Evolutionary conservation across 2,113 vertebrate genomes (phyloP).

Genomic region (Sminthopsis crassicaudata): DNA sequence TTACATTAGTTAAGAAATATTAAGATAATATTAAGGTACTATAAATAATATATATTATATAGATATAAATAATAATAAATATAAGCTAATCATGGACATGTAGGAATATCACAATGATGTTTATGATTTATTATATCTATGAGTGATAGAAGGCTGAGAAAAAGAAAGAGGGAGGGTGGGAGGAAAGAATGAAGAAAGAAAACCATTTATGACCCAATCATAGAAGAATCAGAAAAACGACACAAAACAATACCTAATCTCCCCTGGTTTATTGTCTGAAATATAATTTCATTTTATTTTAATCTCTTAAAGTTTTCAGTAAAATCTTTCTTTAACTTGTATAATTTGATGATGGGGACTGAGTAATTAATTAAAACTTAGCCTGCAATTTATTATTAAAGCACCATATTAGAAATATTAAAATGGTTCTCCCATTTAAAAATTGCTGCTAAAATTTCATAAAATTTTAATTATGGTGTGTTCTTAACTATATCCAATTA

Average conservation of each 20-base stretch:
- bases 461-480: background rate
- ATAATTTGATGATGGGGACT: background rate
- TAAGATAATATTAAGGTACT: background rate
- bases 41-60: background rate
- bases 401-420: background rate
- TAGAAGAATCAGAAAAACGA: background rate
- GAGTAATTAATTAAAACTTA: background rate
- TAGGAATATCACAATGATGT: background rate
- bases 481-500: background rate
- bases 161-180: background rate
- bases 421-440: background rate
- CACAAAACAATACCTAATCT: background rate
- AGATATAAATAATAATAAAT: too few species aligned
- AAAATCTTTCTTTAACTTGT: background rate
- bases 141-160: rapidly evolving
- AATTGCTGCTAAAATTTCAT: background rate
- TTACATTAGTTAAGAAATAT: too few species aligned
- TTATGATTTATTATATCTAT: background rate
- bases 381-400: background rate
- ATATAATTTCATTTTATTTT: background rate
- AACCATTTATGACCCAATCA: background rate
- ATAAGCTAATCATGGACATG: background rate
- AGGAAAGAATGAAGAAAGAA: background rate
- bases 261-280: background rate
- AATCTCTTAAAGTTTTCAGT: background rate